Base-by-base conservation (phyloP, 2,888 invertebrate species). In the Neoscelio sp. region DNA sequence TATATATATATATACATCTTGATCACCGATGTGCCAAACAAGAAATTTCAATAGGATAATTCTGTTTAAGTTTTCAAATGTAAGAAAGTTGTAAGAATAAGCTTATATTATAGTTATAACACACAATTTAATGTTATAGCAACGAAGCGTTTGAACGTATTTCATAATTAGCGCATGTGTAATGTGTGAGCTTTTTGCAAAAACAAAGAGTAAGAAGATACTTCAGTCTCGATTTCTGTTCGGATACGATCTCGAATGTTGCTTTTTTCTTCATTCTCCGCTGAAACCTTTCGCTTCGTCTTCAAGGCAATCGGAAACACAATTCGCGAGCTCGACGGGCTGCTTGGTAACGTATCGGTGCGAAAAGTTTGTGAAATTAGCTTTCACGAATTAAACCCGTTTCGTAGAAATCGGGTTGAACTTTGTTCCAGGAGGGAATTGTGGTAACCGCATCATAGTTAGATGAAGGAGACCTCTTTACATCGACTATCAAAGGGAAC, bases 321-420 rank as follows among this genome's bases (percentile, higher is more conserved):
- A 68, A 80, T 80, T 78, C 68, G 78, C 80, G 80, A 82, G 77
- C 82, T 81, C 73, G 74, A 60, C 54, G 73, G 50, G 67, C 78
- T 65, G 60, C 58, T 33, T 17, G 58, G 67, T 56, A 80, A 74
- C 79, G 80, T 80, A 82, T 78, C 80, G 73, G 35, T 65, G 80
- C 83, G 81, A 87, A 87, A 88, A 88, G 86, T 89, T 87, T 78
- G 84, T 82, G 83, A 85, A 89, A 89, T 89, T 88, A 89, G 86
- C 87, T 89, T 87, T 86, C 86, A 88, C 89, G 87, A 89, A 89
- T 89, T 87, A 88, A 87, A 89, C 83, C 85, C 83, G 82, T 83
- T 85, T 82, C 81, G 58, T 18, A 60, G 50, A 46, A 35, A 54
- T 76, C 62, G 60, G 38, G 58, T 50, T 44, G 50, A 78, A 58